These are phyloP conservation scores for Remorina albescens DNA, from an alignment of 2,797 vertebrate genomes.

Conservation along the genomic window DNA sequence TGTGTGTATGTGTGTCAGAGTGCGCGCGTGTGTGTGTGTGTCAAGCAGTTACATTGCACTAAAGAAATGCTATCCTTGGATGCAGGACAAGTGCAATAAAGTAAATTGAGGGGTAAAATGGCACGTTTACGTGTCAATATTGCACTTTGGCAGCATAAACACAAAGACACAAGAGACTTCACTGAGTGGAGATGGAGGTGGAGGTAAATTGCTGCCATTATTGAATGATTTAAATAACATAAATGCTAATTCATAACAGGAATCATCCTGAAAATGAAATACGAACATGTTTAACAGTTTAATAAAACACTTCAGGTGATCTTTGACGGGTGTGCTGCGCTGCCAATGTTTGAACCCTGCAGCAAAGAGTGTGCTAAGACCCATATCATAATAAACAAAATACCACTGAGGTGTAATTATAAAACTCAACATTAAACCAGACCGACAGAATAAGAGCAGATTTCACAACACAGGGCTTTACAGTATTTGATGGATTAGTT, in stretches of 20 bases:
- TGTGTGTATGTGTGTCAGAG: constrained; percentile 49
- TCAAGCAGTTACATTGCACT: constrained; percentile 63
- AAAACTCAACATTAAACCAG: constrained; percentile 54
- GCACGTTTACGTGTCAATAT: constrained; percentile 74
- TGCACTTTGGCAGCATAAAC: constrained; percentile 60
- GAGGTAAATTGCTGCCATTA: constrained; percentile 30
- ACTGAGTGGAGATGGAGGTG: constrained; percentile 27
- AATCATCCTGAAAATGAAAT: constrained; percentile 21
- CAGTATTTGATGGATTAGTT: constrained; percentile 50
- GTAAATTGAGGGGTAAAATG: constrained; percentile 73
- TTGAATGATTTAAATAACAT: constrained; percentile 38
- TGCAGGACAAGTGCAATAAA: constrained; percentile 82
- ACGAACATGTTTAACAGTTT: constrained; percentile 30
- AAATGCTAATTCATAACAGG: constrained; percentile 58
- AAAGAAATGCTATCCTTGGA: constrained; percentile 83
- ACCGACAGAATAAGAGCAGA: constrained; percentile 48
- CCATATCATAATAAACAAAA: constrained; percentile 63
- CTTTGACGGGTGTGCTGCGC: constrained; percentile 44
- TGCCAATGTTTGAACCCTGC: constrained; percentile 68
- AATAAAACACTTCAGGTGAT: constrained; percentile 53
- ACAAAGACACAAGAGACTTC: constrained; percentile 51
- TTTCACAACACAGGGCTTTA: constrained; percentile 64
- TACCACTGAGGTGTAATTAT: constrained; percentile 51
- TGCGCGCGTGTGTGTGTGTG: constrained; percentile 27
- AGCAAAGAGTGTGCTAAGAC: constrained; percentile 57